A percentile compares a stretch with the other conserved stretches of the same genome.
phyloP scores from a whole-genome alignment of 2,797 vertebrate genomes.

The Oreochromis mossambicus region DNA sequence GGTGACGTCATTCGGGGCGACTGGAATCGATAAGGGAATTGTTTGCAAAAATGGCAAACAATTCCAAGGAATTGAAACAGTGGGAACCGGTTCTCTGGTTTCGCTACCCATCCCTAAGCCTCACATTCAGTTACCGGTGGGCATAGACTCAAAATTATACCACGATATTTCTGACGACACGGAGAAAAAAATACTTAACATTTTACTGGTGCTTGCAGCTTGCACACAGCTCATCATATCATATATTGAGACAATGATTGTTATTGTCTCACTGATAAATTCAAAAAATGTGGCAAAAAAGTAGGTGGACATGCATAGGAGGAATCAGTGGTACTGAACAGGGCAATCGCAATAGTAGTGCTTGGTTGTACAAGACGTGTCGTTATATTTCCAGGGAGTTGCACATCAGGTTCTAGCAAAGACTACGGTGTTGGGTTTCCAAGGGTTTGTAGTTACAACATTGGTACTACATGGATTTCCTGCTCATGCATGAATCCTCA shows the following conservation, averaged over 20 bases:
- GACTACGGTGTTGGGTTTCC: neutral
- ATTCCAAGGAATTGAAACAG: too few relatives aligned
- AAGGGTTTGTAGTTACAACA: neutral
- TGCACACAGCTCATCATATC: neutral
- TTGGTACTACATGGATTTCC: neutral
- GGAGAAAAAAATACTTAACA: neutral
- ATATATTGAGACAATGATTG: neutral
- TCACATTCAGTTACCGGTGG: neutral
- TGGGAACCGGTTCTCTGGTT: too few relatives aligned
- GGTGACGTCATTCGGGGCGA: too few relatives aligned
- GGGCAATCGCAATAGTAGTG: neutral
- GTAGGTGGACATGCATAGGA: neutral
- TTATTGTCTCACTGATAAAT: neutral
- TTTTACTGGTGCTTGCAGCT: neutral
- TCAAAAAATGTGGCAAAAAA: neutral
- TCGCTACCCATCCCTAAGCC: too few relatives aligned
- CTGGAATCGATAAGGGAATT: too few relatives aligned
- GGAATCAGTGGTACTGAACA: neutral
- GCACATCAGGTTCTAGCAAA: neutral
- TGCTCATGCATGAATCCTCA: neutral
- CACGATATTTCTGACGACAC: neutral
- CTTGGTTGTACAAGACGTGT: neutral
- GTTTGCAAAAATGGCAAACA: too few relatives aligned
- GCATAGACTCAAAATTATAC: neutral
- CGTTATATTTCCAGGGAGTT: neutral